Evolutionary conservation across 1,140 invertebrate species (phyloP), one percentile per base, ranked within the genome.

Genomic region (Brachionus sp.): DNA sequence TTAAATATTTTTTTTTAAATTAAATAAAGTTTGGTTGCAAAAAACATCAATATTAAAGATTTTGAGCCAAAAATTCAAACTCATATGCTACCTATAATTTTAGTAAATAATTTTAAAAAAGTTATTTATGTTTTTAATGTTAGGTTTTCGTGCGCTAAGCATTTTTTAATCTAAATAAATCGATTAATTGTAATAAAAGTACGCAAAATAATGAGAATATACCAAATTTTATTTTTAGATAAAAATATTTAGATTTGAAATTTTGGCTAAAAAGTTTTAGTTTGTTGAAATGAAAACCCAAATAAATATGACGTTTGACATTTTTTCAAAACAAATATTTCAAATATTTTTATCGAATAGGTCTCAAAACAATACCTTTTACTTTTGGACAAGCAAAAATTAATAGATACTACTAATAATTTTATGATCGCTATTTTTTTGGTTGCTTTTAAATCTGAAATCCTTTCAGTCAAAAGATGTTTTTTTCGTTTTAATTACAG

Each of bases 241-340:
- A 57, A 57, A 57, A 57, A 57, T 57, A 57, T 57, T 57, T 57
- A 57, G 50, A 57, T 57, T 57, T 57, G 50, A 57, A 57, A 57
- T 23, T 57, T 57, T 16, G 50, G 19, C 50, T 19, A 57, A 19
- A 29, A 50, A 57, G 50, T 57, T 57, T 57, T 23, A 57, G 50
- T 57, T 57, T 57, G 50, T 57, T 57, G 50, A 57, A 57, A 57
- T 57, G 50, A 57, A 23, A 57, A 57, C 50, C 50, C 19, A 57
- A 57, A 57, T 57, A 57, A 57, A 57, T 57, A 57, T 57, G 50
- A 57, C 50, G 50, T 57, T 57, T 57, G 50, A 57, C 50, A 57
- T 57, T 57, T 57, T 57, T 57, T 57, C 50, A 57, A 57, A 57
- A 19, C 50, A 57, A 57, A 57, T 57, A 57, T 57, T 57, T 57